A percentile compares a stretch with the other conserved stretches of the same genome.
Evolutionary conservation across 1,140 invertebrate species (phyloP).

Genomic region (Bombus haemorrhoidalis): DNA sequence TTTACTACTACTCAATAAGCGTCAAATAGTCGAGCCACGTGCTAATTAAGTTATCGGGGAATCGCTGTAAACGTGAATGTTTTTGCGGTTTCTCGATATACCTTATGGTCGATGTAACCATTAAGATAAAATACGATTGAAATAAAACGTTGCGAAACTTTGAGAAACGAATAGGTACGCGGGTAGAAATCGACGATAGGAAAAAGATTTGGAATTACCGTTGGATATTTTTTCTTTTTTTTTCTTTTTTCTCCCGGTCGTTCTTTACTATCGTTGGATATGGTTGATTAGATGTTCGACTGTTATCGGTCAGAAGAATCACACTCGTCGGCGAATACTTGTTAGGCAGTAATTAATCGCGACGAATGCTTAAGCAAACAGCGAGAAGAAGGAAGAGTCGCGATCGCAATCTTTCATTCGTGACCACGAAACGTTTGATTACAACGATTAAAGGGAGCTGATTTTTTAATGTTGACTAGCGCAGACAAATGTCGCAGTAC

Average conservation of each 20-base stretch:
- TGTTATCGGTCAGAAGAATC: neutral
- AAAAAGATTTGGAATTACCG: neutral
- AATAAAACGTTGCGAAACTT: neutral
- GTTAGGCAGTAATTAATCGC: slow-evolving; percentile 36
- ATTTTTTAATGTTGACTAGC: neutral
- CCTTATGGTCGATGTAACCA: too few species aligned
- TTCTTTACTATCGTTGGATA: neutral
- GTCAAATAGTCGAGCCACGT: neutral
- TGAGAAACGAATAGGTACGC: neutral
- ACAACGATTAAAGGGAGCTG: slow-evolving; percentile 3
- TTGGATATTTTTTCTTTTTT: neutral
- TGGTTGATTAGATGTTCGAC: neutral
- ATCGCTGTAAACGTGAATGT: neutral
- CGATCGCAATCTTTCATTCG: slow-evolving; percentile 20
- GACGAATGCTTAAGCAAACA: slow-evolving; percentile 28
- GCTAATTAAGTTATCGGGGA: slow-evolving; percentile 5
- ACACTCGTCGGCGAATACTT: neutral
- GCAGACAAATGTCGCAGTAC: neutral
- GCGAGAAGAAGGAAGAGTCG: slow-evolving; percentile 18
- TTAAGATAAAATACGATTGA: neutral
- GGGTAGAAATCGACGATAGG: neutral
- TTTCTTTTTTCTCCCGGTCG: neutral
- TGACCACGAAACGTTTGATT: slow-evolving; percentile 27
- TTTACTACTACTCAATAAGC: slow-evolving; percentile 14
- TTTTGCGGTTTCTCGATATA: neutral